Conservation (phyloP, 2,113 vertebrate genomes). For the Lanius collurio region DNA sequence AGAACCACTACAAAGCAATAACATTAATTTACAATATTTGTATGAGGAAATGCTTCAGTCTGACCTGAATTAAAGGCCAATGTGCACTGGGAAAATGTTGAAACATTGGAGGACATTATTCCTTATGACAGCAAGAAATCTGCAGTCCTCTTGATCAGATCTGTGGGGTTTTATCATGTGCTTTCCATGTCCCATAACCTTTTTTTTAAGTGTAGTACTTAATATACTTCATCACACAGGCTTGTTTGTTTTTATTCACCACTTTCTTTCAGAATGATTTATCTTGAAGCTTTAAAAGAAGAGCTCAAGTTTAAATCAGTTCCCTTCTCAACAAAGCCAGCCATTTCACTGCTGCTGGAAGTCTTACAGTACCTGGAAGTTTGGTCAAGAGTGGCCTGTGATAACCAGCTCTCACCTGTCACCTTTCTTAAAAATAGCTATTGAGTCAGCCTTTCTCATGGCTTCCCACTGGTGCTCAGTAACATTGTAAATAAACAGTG, state of each 20-base stretch:
- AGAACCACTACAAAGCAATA: neutral
- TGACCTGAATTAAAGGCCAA: neutral
- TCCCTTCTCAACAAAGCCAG: neutral
- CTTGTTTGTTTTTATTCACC: neutral
- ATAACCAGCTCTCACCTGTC: conserved; percentile 32
- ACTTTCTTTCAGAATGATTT: neutral
- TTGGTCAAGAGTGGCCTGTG: neutral
- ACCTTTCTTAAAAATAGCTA: conserved; percentile 52
- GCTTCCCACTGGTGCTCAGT: conserved; percentile 27
- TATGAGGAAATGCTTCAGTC: neutral
- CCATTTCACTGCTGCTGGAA: conserved; percentile 8
- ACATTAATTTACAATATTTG: neutral
- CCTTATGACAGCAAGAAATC: neutral
- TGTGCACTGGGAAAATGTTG: neutral
- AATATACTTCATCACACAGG: neutral
- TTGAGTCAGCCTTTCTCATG: conserved; percentile 29
- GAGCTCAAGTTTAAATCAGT: neutral
- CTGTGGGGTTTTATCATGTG: neutral
- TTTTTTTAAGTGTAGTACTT: neutral
- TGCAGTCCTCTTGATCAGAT: neutral
- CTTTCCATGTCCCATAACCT: neutral
- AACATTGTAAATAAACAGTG: conserved; percentile 45
- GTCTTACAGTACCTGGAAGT: conserved; percentile 2
- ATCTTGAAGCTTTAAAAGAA: neutral
- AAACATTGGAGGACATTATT: neutral